Percentiles rank a stretch among this genome's conserved stretches.
These are phyloP conservation scores for Drosophila nigritarsus DNA, from an alignment of 2,888 invertebrate species.

Conservation along the genomic window DNA sequence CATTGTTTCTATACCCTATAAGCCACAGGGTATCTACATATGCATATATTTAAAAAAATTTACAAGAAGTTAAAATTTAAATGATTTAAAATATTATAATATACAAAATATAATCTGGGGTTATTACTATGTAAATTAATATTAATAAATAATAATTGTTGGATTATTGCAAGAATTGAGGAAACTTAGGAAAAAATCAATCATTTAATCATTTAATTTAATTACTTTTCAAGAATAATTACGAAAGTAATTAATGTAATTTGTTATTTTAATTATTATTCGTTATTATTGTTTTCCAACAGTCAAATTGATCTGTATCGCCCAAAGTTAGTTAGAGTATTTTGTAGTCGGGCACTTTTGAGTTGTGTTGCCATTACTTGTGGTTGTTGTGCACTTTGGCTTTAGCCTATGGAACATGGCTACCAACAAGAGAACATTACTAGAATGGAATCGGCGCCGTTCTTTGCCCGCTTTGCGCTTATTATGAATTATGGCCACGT, in stretches of 20 bases:
- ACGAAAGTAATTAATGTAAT: not conserved
- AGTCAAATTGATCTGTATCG: not conserved
- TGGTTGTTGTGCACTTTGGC: constrained; percentile 28
- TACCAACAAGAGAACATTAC: constrained; percentile 29
- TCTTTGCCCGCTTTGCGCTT: constrained; percentile 54
- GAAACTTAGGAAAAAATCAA: not conserved
- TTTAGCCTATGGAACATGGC: constrained; percentile 20
- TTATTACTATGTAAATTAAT: no score
- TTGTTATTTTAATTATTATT: not conserved
- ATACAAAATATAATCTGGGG: no score
- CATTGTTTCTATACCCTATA: constrained; percentile 33
- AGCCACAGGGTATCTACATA: not conserved
- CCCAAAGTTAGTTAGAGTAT: not conserved
- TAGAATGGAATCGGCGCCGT: constrained; percentile 62
- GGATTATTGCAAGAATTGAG: no score
- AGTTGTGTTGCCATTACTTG: constrained; percentile 7
- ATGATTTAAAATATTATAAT: not conserved
- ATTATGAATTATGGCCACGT: constrained; percentile 80
- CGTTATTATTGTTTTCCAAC: not conserved
- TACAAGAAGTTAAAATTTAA: not conserved
- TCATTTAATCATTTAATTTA: no score
- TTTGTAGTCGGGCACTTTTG: not conserved
- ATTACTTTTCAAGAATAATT: not conserved
- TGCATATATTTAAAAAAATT: not conserved
- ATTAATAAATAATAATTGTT: no score